phyloP scores from a whole-genome alignment of 2,113 vertebrate genomes.

The Eurypyga helias region DNA sequence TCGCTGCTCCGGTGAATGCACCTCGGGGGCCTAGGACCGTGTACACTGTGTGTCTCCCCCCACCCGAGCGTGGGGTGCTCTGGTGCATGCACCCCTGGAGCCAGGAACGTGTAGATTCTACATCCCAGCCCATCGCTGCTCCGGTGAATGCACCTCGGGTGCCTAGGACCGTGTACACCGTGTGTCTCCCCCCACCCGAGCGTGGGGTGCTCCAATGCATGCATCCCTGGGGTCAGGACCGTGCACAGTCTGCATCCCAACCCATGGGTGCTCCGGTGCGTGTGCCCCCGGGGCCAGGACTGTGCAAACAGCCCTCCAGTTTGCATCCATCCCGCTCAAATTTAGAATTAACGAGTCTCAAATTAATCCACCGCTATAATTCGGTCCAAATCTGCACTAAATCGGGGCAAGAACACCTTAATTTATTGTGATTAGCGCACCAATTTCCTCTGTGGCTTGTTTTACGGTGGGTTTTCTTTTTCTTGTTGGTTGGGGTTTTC shows the following conservation, averaged over 20 bases:
- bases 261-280: neutral
- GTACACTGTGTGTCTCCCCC: no score
- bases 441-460: neutral
- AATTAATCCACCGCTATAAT: neutral
- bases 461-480: neutral
- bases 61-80: neutral
- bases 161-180: no score
- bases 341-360: neutral
- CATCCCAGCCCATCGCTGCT: neutral
- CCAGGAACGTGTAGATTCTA: no score
- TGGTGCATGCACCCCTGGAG: neutral
- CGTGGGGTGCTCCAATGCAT: neutral
- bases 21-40: no score
- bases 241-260: neutral
- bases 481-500: neutral
- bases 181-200: no score
- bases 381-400: neutral
- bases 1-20: no score
- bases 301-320: neutral
- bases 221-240: rapidly evolving
- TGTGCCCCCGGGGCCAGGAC: no score
- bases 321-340: neutral
- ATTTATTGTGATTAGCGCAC: neutral
- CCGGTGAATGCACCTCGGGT: rapidly evolving
- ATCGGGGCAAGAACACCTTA: neutral